phyloP scores from a whole-genome alignment of 2,888 invertebrate species.

The Cyaniris semiargus region DNA sequence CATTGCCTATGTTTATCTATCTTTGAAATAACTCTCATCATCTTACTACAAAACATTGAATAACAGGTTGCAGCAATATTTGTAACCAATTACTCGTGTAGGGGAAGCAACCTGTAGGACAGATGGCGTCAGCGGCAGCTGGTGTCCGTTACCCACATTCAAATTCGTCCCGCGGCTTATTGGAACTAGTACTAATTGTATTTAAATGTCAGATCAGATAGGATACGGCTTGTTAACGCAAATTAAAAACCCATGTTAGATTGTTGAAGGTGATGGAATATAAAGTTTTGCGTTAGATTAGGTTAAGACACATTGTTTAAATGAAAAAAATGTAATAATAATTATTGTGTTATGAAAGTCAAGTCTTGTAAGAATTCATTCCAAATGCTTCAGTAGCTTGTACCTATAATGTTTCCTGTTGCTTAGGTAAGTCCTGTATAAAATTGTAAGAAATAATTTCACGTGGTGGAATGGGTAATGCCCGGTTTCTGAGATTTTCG shows the following conservation, averaged over 20 bases:
- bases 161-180: conserved; percentile 46
- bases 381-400: too few relatives aligned
- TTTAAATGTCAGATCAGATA: conserved; percentile 22
- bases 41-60: neutral
- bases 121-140: conserved; percentile 57
- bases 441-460: neutral
- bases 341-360: too few relatives aligned
- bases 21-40: neutral
- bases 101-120: conserved; percentile 35
- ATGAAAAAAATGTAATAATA: too few relatives aligned
- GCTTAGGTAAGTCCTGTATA: neutral
- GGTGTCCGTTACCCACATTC: conserved; percentile 57
- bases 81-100: conserved; percentile 6
- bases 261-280: neutral
- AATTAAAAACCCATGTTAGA: conserved; percentile 1
- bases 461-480: neutral
- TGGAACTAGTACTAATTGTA: conserved; percentile 18
- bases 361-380: too few relatives aligned
- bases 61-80: conserved; percentile 1
- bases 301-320: too few relatives aligned
- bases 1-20: too few relatives aligned
- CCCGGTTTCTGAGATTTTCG: too few relatives aligned
- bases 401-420: neutral
- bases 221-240: conserved; percentile 11
- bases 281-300: neutral